These are phyloP conservation scores for Drosophila greeni DNA, from an alignment of 2,888 invertebrate genomes.

Conservation along the genomic window DNA sequence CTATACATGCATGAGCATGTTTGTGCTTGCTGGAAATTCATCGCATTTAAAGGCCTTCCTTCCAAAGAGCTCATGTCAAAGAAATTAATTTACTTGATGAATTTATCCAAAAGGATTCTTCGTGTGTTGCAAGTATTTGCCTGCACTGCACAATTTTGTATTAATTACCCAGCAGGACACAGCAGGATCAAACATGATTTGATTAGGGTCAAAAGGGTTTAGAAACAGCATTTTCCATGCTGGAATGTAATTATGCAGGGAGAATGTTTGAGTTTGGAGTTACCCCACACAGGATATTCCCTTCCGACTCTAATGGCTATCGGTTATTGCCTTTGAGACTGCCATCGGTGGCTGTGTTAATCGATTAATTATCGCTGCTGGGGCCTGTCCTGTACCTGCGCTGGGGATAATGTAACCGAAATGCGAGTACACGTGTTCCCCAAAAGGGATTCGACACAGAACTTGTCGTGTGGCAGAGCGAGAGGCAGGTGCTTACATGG, in stretches of 20 bases:
- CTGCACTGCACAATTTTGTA: background rate
- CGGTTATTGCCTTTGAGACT: background rate
- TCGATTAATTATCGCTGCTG: conserved; percentile 19
- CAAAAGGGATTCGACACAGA: no score
- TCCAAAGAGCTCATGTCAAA: conserved; percentile 12
- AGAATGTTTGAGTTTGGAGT: background rate
- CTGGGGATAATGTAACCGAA: conserved; percentile 1
- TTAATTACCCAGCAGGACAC: conserved; percentile 1
- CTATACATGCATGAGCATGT: no score
- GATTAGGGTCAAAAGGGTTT: background rate
- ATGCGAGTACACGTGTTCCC: conserved; percentile 13
- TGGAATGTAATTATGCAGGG: background rate
- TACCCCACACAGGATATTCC: no score
- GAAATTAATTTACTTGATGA: conserved; percentile 19
- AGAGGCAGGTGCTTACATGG: conserved; percentile 19
- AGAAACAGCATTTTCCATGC: background rate
- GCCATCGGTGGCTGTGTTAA: conserved; percentile 3
- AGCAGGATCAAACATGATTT: background rate
- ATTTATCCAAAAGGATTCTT: conserved; percentile 1
- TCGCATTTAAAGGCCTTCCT: conserved; percentile 4
- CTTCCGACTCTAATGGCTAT: background rate
- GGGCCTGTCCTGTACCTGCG: background rate
- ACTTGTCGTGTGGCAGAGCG: no score
- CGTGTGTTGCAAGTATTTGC: background rate
- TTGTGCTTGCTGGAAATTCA: background rate